Evolutionary conservation across 2,797 vertebrate species (phyloP), one percentile per base, ranked within the genome.

Genomic region (Geotrypetes seraphini): DNA sequence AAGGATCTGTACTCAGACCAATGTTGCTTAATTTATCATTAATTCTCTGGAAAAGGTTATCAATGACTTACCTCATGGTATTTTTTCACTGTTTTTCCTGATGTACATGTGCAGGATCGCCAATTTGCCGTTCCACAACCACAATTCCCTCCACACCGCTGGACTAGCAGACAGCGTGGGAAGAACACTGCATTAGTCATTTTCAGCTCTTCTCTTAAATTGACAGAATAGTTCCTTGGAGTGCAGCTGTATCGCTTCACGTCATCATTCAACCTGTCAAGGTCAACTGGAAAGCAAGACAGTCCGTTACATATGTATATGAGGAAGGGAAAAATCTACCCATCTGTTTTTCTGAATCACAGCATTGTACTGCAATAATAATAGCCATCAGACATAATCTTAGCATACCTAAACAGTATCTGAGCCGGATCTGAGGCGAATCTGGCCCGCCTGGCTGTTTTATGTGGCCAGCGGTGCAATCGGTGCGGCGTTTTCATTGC

Each of bases 181-280:
- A 98, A 97, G 80, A 96, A 97, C 33, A 97, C 90, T 0, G 81
- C 87, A 1, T 71, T 90, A 59, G 88, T 89, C 48, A 75, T 56
- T 57, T 71, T 87, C 56, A 98, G 75, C 64, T 97, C 95, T 61
- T 96, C 91, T 4, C 92, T 81, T 39, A 98, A 68, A 54, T 94
- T 96, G n/a, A 97, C 88, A 0, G 95, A 95, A 55, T 85, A 90
- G 69, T 98, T 98, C 14, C 92, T 84, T 0, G 95, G 94, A 2
- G 94, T 97, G 42, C 95, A 98, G 42, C 95, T 98, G 64, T 92
- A 98, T 13, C 85, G 85, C 59, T 86, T 95, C 44, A 91, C 92
- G 1, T 98, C 95, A 3, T 96, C 91, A 3, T 91, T 78, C 50
- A 97, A 74, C 31, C 88, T 85, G 69, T 98, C 87, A 69, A 98